A percentile compares a stretch with the other conserved stretches of the same genome.
Evolutionary conservation across 2,797 vertebrate genomes (phyloP).

Genomic region (Poecilia gillii): DNA sequence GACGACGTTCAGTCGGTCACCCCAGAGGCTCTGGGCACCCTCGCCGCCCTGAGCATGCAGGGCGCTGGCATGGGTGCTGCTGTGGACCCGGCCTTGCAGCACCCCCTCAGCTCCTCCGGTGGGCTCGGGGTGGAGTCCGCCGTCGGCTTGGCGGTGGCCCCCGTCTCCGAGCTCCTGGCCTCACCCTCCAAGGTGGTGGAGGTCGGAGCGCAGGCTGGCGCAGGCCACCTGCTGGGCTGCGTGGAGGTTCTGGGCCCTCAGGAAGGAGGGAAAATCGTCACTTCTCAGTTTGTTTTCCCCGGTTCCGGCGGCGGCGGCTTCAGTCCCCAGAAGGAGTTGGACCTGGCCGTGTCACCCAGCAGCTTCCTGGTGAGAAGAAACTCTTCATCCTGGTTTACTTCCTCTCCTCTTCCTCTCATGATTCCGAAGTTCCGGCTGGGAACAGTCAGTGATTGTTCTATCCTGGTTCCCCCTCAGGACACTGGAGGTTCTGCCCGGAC

Average conservation of each 20-base stretch:
- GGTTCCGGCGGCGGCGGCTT: constrained; percentile 78
- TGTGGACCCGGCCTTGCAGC: constrained; percentile 77
- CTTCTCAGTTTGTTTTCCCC: constrained; percentile 85
- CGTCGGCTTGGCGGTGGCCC: constrained; percentile 68
- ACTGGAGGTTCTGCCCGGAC: constrained; percentile 94
- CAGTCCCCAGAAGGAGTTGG: constrained; percentile 86
- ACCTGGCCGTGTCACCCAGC: constrained; percentile 82
- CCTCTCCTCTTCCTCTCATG: not conserved
- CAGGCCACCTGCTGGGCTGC: constrained; percentile 79
- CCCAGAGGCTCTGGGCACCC: constrained; percentile 86
- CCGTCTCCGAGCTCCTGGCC: constrained; percentile 82
- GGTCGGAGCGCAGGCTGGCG: constrained; percentile 59
- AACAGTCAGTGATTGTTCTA: not conserved
- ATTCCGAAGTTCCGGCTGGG: not conserved
- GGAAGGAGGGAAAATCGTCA: constrained; percentile 84
- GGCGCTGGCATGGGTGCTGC: constrained; percentile 51
- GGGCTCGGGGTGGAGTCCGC: constrained; percentile 77
- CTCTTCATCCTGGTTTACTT: not conserved
- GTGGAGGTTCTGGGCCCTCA: constrained; percentile 83
- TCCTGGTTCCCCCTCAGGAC: constrained; percentile 78
- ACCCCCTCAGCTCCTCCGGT: constrained; percentile 82
- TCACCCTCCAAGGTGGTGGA: constrained; percentile 83
- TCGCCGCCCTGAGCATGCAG: constrained; percentile 86
- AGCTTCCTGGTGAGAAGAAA: constrained; percentile 85
- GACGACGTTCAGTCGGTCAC: constrained; percentile 91